Conservation (phyloP, 2,888 invertebrate species). For the Drepana falcataria region DNA sequence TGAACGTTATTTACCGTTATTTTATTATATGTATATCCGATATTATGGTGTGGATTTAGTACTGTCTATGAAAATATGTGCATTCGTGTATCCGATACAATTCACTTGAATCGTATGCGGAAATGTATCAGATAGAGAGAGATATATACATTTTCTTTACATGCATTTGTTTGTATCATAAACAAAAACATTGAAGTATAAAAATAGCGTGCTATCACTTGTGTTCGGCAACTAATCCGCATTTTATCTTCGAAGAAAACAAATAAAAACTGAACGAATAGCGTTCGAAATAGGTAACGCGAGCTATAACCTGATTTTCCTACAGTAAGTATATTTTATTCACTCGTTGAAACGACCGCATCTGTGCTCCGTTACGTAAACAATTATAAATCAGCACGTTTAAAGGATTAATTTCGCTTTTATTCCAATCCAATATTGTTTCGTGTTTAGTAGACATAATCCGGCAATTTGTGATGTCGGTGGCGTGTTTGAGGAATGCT, state of each 20-base stretch:
- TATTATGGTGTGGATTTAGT: no score
- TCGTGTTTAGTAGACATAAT: conserved; percentile 37
- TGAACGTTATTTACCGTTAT: no score
- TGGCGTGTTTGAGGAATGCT: conserved; percentile 50
- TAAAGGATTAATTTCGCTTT: conserved; percentile 2
- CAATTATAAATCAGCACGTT: conserved; percentile 5
- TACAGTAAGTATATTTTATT: conserved; percentile 14
- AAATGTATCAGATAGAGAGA: background rate
- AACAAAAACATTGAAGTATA: background rate
- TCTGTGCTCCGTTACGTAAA: conserved; percentile 17
- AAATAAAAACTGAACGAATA: conserved; percentile 5
- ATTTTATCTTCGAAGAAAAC: conserved; percentile 5
- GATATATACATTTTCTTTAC: background rate
- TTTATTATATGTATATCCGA: no score
- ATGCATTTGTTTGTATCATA: background rate
- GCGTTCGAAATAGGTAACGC: conserved; percentile 6
- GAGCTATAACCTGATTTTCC: conserved; percentile 10
- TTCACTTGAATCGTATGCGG: no score
- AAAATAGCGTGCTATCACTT: background rate
- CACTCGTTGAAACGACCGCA: conserved; percentile 14
- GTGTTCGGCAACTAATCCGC: conserved; percentile 3
- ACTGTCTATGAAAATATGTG: no score
- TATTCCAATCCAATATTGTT: conserved; percentile 17
- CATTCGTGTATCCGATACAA: no score
- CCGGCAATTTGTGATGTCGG: conserved; percentile 22